Evolutionary conservation across 37 sponge, comb jelly and placozoan genomes (phyloP), one percentile per base, ranked within the genome.

Genomic region (Oscarella lobularis): DNA sequence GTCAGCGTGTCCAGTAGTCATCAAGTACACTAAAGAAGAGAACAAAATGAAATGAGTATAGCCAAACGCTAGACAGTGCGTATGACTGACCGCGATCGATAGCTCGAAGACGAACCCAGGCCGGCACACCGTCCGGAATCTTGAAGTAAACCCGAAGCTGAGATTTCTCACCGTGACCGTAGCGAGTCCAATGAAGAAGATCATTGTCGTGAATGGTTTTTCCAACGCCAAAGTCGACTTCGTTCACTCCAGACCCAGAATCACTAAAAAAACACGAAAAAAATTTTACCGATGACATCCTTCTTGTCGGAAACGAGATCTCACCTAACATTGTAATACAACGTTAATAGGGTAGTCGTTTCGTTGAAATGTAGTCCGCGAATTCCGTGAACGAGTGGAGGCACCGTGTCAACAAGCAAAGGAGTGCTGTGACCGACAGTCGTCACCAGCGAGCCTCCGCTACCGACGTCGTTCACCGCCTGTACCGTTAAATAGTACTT

Each of bases 361-460:
- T 38, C 32, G 69, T 88, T 68, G 72, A 88, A 92, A 0, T 66
- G 77, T 27, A 77, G n/a, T 31, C 75, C 31, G 0, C 27, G 35
- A 0, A 73, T 75, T 3, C 38, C 65, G 3, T 31, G 33, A 30
- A 93, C 33, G 0, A 73, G 6, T 20, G 94, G 94, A 37, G 82
- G 87, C 37, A 67, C 41, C 1, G 85, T 86, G 39, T 93, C 94
- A n/a, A 93, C 48, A 0, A 82, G 41, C 72, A 86, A 88, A 14
- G 89, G 89, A n/a, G 89, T 88, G 70, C 74, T 75, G 73, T 93
- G 94, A 0, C 84, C 81, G 6, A 93, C 71, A 0, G 82, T 86
- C 31, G 89, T 87, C 39, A 82, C 89, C n/a, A 88, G 78, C 0
- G 94, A 78, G 0, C 89, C 89, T 3, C 94, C 94, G 41, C 84